A percentile compares a stretch with the other conserved stretches of the same genome.
These are phyloP conservation scores for Drosophila nigromelanica DNA, from an alignment of 1,140 invertebrate genomes.

Conservation along the genomic window DNA sequence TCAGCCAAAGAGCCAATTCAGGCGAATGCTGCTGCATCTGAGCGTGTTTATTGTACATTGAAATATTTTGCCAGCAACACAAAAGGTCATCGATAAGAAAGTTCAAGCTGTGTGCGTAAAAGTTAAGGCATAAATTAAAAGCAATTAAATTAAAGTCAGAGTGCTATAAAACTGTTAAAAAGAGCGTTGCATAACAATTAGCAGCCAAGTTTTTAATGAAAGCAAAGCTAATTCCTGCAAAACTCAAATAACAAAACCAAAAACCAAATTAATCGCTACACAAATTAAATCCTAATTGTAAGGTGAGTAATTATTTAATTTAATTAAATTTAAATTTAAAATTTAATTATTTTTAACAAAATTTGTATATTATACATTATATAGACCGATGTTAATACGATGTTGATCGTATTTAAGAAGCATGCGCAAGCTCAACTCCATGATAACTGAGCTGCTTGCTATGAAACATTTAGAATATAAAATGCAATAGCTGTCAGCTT, in stretches of 20 bases:
- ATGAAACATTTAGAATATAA: neutral
- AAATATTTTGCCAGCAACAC: constrained; percentile 22
- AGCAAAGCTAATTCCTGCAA: neutral
- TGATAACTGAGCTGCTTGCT: neutral
- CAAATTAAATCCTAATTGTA: no score
- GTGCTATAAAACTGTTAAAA: neutral
- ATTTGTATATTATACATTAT: no score
- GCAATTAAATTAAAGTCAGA: neutral
- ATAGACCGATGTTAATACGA: no score
- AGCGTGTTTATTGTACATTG: constrained; percentile 15
- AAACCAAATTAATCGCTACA: no score
- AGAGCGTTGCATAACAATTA: neutral
- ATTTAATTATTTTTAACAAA: no score
- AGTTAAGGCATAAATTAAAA: constrained; percentile 4
- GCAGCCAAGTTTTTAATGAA: neutral
- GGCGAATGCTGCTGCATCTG: neutral
- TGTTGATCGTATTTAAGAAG: no score
- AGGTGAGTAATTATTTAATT: no score
- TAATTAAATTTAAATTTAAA: no score
- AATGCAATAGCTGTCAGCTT: neutral
- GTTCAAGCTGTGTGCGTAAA: neutral
- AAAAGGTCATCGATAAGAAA: constrained; percentile 7
- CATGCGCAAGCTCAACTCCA: no score
- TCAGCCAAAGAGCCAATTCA: neutral
- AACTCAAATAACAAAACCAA: no score